These are phyloP conservation scores for Eustalomyia histrio DNA, from an alignment of 2,888 invertebrate species.

Conservation along the genomic window DNA sequence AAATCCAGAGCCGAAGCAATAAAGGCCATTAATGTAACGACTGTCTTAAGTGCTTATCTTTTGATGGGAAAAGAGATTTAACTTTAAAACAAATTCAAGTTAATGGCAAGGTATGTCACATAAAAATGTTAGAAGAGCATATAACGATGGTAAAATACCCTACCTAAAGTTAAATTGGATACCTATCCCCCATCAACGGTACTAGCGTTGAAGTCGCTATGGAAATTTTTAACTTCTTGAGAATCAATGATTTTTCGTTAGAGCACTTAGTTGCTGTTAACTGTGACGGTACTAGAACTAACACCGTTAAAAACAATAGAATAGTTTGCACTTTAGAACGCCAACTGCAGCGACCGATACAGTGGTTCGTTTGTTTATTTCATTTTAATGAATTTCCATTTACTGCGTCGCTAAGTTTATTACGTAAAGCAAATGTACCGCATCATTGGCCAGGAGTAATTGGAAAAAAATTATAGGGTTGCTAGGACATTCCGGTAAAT, in stretches of 20 bases:
- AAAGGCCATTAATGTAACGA: background rate
- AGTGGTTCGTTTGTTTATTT: background rate
- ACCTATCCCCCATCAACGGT: background rate
- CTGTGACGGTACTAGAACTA: conserved; percentile 1
- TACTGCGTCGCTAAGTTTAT: background rate
- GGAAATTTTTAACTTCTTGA: background rate
- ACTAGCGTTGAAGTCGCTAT: background rate
- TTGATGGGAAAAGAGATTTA: background rate
- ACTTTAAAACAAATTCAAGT: background rate
- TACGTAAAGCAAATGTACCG: background rate
- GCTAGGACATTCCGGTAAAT: background rate
- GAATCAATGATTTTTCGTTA: background rate
- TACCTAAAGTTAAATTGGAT: background rate
- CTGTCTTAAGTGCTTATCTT: background rate
- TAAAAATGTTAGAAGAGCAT: background rate
- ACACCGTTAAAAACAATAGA: background rate
- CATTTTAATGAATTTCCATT: background rate
- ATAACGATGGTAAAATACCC: background rate
- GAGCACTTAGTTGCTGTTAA: conserved; percentile 2
- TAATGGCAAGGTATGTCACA: background rate
- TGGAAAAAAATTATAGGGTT: background rate
- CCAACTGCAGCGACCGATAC: background rate
- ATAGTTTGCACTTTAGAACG: background rate
- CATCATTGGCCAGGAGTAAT: background rate
- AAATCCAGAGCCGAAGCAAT: background rate